Evolutionary conservation across 2,113 vertebrate genomes (phyloP).

Genomic region (Coreoperca whiteheadi): DNA sequence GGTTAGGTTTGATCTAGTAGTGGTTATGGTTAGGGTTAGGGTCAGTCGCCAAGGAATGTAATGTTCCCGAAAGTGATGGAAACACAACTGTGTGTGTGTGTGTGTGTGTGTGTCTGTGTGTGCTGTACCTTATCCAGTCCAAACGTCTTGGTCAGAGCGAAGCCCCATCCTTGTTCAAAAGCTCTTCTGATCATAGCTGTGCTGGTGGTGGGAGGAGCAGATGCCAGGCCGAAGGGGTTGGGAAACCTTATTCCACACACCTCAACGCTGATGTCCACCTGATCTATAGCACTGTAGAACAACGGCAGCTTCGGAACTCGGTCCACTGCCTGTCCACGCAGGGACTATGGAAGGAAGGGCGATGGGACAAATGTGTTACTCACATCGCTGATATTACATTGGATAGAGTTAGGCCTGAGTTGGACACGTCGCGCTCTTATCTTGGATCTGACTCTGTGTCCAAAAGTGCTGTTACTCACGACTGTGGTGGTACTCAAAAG

Average conservation of each 20-base stretch:
- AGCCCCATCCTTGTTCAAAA: conserved; percentile 94
- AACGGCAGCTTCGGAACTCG: conserved; percentile 86
- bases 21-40: no score
- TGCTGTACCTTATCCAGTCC: conserved; percentile 90
- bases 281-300: conserved; percentile 90
- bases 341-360: conserved; percentile 78
- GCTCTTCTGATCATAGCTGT: conserved; percentile 94
- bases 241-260: conserved; percentile 90
- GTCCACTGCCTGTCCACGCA: conserved; percentile 82
- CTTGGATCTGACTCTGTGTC: no score
- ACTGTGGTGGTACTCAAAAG: no score
- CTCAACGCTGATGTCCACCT: conserved; percentile 91
- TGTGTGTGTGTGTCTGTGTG: not conserved
- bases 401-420: not conserved
- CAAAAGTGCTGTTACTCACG: not conserved
- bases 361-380: not conserved
- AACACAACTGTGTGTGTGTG: not conserved
- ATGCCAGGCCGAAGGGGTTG: conserved; percentile 95
- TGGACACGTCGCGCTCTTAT: not conserved
- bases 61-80: no score
- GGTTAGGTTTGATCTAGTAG: no score
- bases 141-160: conserved; percentile 95
- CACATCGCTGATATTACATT: not conserved
- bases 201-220: conserved; percentile 92
- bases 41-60: no score